These are phyloP conservation scores for Paratilapia polleni DNA, from an alignment of 2,113 vertebrate species.

Conservation along the genomic window DNA sequence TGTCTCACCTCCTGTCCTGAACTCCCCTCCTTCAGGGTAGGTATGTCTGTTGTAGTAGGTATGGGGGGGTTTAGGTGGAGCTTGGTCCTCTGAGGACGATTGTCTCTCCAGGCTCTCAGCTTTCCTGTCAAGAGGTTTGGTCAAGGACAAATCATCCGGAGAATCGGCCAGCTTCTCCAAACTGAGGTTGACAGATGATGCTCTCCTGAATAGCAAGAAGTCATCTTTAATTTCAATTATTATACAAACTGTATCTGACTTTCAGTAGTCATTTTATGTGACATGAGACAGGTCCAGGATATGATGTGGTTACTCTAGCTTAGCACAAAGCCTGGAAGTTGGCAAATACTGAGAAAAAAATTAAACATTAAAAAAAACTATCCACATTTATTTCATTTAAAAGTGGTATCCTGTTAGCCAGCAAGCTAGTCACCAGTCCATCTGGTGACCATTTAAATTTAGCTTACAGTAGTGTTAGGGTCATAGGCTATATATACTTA, in stretches of 20 bases:
- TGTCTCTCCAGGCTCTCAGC: slow-evolving; percentile 41
- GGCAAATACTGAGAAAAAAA: background rate
- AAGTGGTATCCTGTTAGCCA: background rate
- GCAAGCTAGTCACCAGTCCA: background rate
- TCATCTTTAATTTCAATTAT: background rate
- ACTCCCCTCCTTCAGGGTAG: slow-evolving; percentile 59
- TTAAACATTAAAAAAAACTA: background rate
- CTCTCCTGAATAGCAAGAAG: slow-evolving; percentile 23
- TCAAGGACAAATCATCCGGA: background rate
- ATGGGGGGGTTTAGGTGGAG: slow-evolving; percentile 81
- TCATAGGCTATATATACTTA: no score
- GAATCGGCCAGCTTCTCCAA: slow-evolving; percentile 45
- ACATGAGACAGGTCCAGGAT: background rate
- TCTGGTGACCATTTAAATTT: no score
- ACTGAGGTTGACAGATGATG: slow-evolving; percentile 53
- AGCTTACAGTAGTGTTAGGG: no score
- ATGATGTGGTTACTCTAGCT: background rate
- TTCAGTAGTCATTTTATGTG: background rate
- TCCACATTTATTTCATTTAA: background rate
- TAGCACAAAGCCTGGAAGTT: background rate
- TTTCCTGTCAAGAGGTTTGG: background rate
- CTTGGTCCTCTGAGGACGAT: slow-evolving; percentile 20
- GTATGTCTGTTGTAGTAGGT: slow-evolving; percentile 77
- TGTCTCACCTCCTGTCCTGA: slow-evolving; percentile 35
- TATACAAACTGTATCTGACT: background rate